Evolutionary conservation across 2,888 invertebrate species (phyloP).

Genomic region (Drosophila affinis): DNA sequence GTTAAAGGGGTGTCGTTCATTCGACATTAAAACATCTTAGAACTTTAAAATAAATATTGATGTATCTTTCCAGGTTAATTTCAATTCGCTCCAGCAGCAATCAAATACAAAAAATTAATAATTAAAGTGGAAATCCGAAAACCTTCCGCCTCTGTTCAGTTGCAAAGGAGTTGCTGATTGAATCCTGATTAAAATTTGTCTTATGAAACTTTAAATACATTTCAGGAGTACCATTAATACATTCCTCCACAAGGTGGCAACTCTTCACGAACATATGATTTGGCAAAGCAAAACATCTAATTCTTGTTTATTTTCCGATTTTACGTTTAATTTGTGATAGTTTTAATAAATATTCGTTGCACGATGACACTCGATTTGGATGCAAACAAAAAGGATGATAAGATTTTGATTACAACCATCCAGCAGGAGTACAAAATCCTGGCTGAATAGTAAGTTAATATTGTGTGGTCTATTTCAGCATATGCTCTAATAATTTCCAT

Average conservation of each 20-base stretch:
- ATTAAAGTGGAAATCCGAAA: no score
- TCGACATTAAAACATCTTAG: no score
- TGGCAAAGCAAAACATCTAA: no score
- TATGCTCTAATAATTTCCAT: constrained; percentile 28
- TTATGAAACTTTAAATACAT: neutral
- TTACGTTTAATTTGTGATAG: neutral
- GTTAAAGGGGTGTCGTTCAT: no score
- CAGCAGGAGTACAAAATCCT: constrained; percentile 95
- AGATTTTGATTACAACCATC: constrained; percentile 89
- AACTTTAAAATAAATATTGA: no score
- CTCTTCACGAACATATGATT: no score
- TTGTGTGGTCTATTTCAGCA: constrained; percentile 50
- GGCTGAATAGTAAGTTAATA: constrained; percentile 94
- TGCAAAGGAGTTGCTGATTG: neutral
- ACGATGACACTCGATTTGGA: constrained; percentile 80
- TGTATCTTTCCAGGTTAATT: no score
- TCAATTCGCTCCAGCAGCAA: no score
- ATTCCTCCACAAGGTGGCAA: no score
- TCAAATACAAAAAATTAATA: no score
- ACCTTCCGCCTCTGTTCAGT: neutral
- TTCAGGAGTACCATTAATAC: neutral
- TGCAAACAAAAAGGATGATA: constrained; percentile 84
- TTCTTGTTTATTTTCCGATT: neutral
- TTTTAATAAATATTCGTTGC: neutral
- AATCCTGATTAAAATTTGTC: neutral